Base-by-base conservation (phyloP, 2,113 vertebrate genomes). In the Cynoglossus semilaevis region DNA sequence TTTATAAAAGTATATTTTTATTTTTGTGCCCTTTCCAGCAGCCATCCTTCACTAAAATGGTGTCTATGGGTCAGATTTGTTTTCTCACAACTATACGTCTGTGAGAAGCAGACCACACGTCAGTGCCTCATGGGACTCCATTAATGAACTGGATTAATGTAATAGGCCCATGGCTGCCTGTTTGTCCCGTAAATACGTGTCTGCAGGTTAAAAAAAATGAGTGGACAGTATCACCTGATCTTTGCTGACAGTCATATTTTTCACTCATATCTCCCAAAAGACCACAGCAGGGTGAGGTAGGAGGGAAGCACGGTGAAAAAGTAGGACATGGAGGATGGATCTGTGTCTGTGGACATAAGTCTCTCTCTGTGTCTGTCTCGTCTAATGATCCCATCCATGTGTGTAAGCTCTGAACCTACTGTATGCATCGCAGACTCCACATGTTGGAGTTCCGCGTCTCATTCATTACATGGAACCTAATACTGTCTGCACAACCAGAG, bases 231-330 rank as follows among this genome's bases (percentile, higher is more conserved):
- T 58, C 43, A 43, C 9, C 49, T 64, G 68, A 71, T 74, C 54
- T 76, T 53, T 67, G 64, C 77, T 81, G 61, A 82, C 58, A 51
- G 47, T 45, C 53, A 29, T 34, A 9, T 72, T 83, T 76, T 71
- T 81, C 47, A 68, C 70, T 52, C 57, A 76, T 76, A 56, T 22
- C 37, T 79, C 64, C 77, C 77, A 63, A 62, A 70, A 78, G 72
- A 74, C 63, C 57, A 16, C 45, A 77, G 51, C 66, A 58, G 50
- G 22, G 48, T 60, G 59, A 62, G 38, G 58, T 50, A 66, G 11
- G 35, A 18, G 51, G 46, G 5, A n/a, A 78, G 56, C 60, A 13
- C 22, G 22, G 51, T 40, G 5, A 19, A 42, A 76, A 82, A 85
- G 52, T 79, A 75, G 80, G 76, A 80, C 74, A 72, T 48, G 15